A percentile compares a stretch with the other conserved stretches of the same genome.
These are phyloP conservation scores for Micromys minutus DNA, from an alignment of 2,113 vertebrate species.

Conservation along the genomic window DNA sequence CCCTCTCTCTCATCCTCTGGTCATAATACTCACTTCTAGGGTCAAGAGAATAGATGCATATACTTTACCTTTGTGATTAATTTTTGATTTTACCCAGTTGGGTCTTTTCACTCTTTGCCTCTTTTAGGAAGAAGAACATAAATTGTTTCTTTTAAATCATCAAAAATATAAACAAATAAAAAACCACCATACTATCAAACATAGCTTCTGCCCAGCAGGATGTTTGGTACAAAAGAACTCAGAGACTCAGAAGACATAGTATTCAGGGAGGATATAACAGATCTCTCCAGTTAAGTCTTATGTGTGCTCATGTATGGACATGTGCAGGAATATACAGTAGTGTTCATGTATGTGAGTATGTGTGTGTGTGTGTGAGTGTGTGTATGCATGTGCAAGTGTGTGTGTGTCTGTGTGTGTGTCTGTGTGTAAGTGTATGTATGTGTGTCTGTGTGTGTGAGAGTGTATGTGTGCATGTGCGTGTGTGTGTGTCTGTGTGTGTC, in stretches of 20 bases:
- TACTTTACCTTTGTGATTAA: background rate
- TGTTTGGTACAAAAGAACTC: background rate
- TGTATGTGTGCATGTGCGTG: too few relatives aligned
- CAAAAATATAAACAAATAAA: background rate
- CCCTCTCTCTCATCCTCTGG: background rate
- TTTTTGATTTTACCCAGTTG: background rate
- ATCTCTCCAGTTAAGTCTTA: background rate
- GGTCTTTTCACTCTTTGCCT: background rate
- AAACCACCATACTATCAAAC: background rate
- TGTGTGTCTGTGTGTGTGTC: background rate
- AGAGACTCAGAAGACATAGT: background rate
- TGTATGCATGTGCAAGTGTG: too few relatives aligned
- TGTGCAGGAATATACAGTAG: background rate
- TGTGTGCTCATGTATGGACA: background rate
- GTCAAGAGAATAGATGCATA: background rate
- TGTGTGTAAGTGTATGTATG: too few relatives aligned
- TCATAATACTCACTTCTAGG: background rate
- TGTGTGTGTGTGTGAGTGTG: too few relatives aligned
- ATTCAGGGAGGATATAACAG: background rate
- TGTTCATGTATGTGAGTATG: background rate
- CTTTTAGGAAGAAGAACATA: background rate
- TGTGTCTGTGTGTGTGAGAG: background rate
- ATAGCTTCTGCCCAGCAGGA: background rate
- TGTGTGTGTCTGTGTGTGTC: background rate
- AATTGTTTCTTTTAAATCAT: background rate